Conservation (phyloP, 2,113 vertebrate species). For the Notarius lentiginosus region DNA sequence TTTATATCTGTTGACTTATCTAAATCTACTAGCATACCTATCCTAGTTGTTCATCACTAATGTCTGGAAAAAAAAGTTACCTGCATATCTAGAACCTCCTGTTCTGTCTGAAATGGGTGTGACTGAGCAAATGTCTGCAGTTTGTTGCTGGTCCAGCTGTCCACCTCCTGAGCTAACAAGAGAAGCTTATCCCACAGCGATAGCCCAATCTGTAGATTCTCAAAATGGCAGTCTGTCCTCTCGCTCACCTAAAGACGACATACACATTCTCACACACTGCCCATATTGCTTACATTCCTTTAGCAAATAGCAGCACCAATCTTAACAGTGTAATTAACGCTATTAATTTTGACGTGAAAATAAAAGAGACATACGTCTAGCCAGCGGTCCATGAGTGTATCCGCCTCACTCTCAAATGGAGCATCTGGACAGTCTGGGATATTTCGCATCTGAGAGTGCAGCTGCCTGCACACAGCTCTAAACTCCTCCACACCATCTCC, state of each 20-base stretch:
- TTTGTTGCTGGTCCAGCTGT: slow-evolving; percentile 71
- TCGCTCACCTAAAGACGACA: slow-evolving; percentile 78
- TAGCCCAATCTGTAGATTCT: slow-evolving; percentile 78
- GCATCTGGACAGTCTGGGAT: slow-evolving; percentile 76
- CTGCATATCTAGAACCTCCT: slow-evolving; percentile 74
- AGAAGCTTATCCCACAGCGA: slow-evolving; percentile 85
- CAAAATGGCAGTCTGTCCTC: slow-evolving; percentile 80
- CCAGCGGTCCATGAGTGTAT: slow-evolving; percentile 88
- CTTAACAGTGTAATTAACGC: neutral
- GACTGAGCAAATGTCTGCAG: slow-evolving; percentile 63
- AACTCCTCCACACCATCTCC: slow-evolving; percentile 81
- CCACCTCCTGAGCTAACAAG: slow-evolving; percentile 72
- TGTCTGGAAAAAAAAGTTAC: slow-evolving; percentile 63
- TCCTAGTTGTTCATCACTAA: neutral
- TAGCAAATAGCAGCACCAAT: neutral
- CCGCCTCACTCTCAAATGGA: slow-evolving; percentile 83
- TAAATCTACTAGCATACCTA: neutral
- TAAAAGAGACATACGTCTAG: slow-evolving; percentile 80
- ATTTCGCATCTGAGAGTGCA: slow-evolving; percentile 83
- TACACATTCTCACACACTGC: neutral
- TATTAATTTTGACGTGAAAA: neutral
- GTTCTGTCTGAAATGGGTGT: slow-evolving; percentile 67
- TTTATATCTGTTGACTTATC: neutral
- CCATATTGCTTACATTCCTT: neutral
- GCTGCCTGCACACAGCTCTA: slow-evolving; percentile 82